A percentile compares a stretch with the other conserved stretches of the same genome.
Evolutionary conservation across 1,140 invertebrate genomes (phyloP).

Genomic region (Drosophila pruinosa): DNA sequence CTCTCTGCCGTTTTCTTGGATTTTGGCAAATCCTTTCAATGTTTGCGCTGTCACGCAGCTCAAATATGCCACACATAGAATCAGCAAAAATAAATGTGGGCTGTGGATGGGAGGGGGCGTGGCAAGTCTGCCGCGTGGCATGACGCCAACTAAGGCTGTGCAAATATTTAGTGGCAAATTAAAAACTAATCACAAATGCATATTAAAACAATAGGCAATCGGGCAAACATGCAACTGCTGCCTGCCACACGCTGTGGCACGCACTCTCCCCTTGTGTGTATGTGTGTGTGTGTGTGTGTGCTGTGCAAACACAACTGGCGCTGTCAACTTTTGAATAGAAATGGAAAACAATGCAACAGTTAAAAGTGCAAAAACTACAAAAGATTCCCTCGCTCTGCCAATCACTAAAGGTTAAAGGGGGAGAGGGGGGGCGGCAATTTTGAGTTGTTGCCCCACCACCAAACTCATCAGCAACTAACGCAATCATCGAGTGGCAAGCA

Average conservation of each 20-base stretch:
- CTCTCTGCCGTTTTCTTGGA: slow-evolving; percentile 23
- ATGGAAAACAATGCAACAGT: slow-evolving; percentile 76
- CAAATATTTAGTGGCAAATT: slow-evolving; percentile 78
- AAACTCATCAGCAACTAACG: slow-evolving; percentile 73
- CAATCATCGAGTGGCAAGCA: slow-evolving; percentile 74
- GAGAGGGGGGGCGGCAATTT: slow-evolving; percentile 58
- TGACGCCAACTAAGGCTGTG: slow-evolving; percentile 54
- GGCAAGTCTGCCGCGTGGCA: neutral
- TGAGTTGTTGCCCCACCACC: slow-evolving; percentile 8
- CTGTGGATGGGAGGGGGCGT: neutral
- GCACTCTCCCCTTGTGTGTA: slow-evolving; percentile 12
- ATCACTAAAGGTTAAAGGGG: slow-evolving; percentile 63
- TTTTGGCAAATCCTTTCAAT: slow-evolving; percentile 75
- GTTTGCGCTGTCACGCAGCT: slow-evolving; percentile 74
- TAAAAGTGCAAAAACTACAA: slow-evolving; percentile 42
- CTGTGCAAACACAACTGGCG: slow-evolving; percentile 51
- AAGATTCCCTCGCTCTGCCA: slow-evolving; percentile 37
- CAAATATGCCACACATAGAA: slow-evolving; percentile 38
- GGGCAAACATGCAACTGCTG: slow-evolving; percentile 18
- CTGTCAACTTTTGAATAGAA: slow-evolving; percentile 70
- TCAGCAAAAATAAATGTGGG: neutral
- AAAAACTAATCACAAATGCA: slow-evolving; percentile 73
- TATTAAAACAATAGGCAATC: slow-evolving; percentile 59
- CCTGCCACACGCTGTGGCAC: neutral
- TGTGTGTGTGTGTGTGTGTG: slow-evolving; percentile 59